Base-by-base conservation (phyloP, 2,113 vertebrate genomes). In the Hippocampus abdominalis region DNA sequence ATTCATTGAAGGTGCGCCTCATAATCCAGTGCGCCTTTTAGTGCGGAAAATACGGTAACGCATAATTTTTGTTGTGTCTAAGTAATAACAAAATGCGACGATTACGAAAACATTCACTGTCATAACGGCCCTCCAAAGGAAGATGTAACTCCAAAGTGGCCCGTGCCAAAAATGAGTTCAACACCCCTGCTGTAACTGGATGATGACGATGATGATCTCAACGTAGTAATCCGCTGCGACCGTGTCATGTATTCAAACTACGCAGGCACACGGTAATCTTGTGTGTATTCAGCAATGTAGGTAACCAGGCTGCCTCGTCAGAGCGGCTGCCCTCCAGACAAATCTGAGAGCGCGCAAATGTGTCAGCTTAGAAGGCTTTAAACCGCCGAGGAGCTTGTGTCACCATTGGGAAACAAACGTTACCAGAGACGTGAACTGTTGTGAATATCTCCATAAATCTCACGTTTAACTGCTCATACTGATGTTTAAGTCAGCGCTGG, bases 341-440 rank as follows among this genome's bases (percentile, higher is more conserved):
- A 80, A 90, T 82, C 87, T 85, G 73, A 79, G 77, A 78, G 84
- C 73, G 67, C 74, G 74, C 76, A 23, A 40, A 81, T 44, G 77
- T 78, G 82, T 86, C 86, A 86, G 84, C 84, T 88, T 89, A 87
- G 81, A 49, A 73, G 89, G 89, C 78, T 89, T 90, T 88, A 88
- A 80, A 79, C 46, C 25, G 69, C 39, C 46, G 68, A 77, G 72
- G 78, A 81, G 75, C 72, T 73, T 72, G 9, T 72, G 70, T 78
- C 86, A 80, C 78, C 63, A 51, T 67, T 49, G 62, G 73, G 64
- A 53, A 49, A 49, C 46, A 49, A 49, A 49, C 18, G 4, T 49
- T 20, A 54, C 53, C 67, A 72, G 70, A 54, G 66, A 68, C 53
- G 54, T 29, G 13, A 81, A 71, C 69, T 69, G 53, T 42, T 61